phyloP scores from a whole-genome alignment of 64 coral and sea anemone genomes.

The Montipora capricornis region DNA sequence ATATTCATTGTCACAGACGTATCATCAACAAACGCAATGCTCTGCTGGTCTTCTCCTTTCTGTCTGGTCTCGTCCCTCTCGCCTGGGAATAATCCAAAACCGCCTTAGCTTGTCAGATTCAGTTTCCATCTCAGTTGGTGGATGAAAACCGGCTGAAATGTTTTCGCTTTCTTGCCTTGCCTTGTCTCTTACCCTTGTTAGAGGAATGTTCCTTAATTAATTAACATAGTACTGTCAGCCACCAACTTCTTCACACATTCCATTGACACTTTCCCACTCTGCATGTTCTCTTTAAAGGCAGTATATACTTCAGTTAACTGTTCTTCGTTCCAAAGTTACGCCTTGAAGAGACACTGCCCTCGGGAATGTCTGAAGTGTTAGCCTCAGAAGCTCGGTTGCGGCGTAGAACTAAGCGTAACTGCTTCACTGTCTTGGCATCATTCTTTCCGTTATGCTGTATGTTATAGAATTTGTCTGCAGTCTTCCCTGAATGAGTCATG shows the following conservation, averaged over 20 bases:
- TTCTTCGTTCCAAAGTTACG: conserved; percentile 28
- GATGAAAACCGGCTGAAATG: conserved; percentile 4
- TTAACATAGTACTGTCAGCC: conserved; percentile 26
- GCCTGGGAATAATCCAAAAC: background rate
- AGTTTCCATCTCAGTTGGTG: background rate
- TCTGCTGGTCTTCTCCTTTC: background rate
- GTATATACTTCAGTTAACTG: background rate
- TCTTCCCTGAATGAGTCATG: conserved; percentile 64
- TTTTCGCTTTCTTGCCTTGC: background rate
- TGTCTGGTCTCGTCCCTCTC: background rate
- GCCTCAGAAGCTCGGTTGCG: background rate
- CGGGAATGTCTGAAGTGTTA: conserved; percentile 8
- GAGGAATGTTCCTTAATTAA: background rate
- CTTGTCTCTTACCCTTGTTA: conserved; percentile 22
- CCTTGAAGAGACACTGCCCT: background rate
- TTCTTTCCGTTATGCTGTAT: conserved; percentile 38
- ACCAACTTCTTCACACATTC: conserved; percentile 9
- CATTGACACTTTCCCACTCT: background rate
- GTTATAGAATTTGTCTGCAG: conserved; percentile 40
- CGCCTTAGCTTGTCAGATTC: too few species aligned
- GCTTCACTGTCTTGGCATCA: conserved; percentile 38
- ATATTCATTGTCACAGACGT: background rate
- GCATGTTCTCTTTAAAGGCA: too few species aligned
- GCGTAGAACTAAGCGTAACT: background rate
- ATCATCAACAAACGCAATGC: background rate